phyloP scores from a whole-genome alignment of 2,113 vertebrate species.

The Trematomus loennbergii region DNA sequence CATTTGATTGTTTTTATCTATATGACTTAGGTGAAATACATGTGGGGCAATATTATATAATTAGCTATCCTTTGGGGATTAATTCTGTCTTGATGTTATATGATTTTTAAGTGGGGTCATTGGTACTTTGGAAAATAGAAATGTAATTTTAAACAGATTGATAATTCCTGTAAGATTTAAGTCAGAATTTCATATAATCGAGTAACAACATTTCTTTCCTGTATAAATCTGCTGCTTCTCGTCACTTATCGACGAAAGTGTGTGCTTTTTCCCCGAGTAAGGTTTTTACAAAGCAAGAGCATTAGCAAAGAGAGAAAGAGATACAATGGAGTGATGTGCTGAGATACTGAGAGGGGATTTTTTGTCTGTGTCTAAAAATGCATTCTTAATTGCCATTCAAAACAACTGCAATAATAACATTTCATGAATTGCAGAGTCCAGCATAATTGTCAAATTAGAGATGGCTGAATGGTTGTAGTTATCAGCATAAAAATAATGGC shows the following conservation, averaged over 20 bases:
- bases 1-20: neutral
- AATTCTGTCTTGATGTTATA: neutral
- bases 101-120: neutral
- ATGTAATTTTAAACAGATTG: neutral
- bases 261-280: neutral
- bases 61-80: neutral
- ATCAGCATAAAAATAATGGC: slow-evolving; percentile 6
- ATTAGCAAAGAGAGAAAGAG: neutral
- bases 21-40: too few species aligned
- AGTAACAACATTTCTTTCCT: neutral
- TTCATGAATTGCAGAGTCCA: neutral
- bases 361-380: neutral
- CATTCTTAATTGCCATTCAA: neutral
- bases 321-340: neutral
- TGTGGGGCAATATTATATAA: too few species aligned
- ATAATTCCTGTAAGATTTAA: neutral
- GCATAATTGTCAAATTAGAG: slow-evolving; percentile 11
- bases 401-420: neutral
- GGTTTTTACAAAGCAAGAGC: neutral
- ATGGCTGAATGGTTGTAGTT: neutral
- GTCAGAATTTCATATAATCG: neutral
- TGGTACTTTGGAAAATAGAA: neutral
- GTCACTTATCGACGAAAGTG: neutral
- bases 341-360: neutral
- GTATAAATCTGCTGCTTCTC: neutral